Evolutionary conservation across 2,797 vertebrate species (phyloP).

Genomic region (Pachyuromys duprasi): DNA sequence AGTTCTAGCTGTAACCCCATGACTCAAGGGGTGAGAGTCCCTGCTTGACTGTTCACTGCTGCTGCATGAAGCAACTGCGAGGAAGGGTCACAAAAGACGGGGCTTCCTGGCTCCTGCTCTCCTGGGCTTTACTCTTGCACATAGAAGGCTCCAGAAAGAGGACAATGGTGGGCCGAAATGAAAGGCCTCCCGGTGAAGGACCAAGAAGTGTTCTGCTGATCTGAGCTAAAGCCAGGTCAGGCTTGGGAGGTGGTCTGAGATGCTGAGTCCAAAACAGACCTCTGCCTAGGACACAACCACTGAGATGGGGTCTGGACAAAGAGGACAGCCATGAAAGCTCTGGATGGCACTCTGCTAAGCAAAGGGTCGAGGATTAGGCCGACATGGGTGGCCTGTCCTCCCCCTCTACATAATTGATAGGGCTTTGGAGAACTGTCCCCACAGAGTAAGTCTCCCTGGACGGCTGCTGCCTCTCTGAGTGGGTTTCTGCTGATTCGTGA

Average conservation of each 20-base stretch:
- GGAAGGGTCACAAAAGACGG: fast-evolving
- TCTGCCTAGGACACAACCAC: background rate
- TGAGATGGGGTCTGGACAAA: background rate
- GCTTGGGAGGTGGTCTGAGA: background rate
- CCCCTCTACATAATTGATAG: constrained; percentile 28
- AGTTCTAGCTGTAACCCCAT: background rate
- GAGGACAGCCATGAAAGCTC: background rate
- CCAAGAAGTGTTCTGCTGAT: background rate
- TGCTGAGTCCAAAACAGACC: background rate
- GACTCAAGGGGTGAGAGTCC: fast-evolving
- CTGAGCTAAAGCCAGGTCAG: fast-evolving
- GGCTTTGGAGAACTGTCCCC: constrained; percentile 45
- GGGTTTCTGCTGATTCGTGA: constrained; percentile 78
- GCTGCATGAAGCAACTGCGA: fast-evolving
- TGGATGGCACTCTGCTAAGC: background rate
- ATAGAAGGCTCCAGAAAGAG: constrained; percentile 43
- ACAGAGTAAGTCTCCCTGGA: background rate
- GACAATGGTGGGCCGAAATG: background rate
- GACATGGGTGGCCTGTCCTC: background rate
- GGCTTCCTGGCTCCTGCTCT: background rate
- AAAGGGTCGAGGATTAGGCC: background rate
- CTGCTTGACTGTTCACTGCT: fast-evolving
- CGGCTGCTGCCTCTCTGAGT: background rate
- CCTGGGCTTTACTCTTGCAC: background rate
- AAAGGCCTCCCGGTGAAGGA: background rate